Evolutionary conservation across 2,888 invertebrate genomes (phyloP), one percentile per base, ranked within the genome.

Genomic region (Catocala fraxini): DNA sequence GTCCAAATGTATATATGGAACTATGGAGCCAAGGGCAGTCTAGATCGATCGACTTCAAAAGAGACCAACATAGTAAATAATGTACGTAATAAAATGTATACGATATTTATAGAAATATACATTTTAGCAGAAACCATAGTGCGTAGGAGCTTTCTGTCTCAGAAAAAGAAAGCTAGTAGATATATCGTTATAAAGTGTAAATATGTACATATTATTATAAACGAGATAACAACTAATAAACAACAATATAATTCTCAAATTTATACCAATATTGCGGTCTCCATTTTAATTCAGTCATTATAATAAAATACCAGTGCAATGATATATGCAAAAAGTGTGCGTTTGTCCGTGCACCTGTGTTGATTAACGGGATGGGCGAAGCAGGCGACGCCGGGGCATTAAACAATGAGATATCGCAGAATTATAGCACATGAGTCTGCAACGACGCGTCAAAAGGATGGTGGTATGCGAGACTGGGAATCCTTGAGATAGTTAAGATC

Each of bases 331-430:
- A 68, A 72, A 68, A 62, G 39, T 62, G 59, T 60, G 42, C 55
- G 58, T 59, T 64, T 56, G 63, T 60, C 54, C 53, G 49, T 59
- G 72, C 82, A 82, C 79, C 81, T 81, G 82, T 73, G 73, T 73
- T 79, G 75, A 76, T 78, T 77, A 77, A 75, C 61, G 65, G 64
- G 45, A 71, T 62, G 68, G 75, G 72, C 68, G 70, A 64, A 59
- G 63, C 70, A 65, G 59, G 65, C 75, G 79, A 73, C 60, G 71
- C 73, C 64, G 65, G 56, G 60, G 73, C 72, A 80, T 74, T 81
- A 80, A 82, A 83, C 83, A 79, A 80, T 80, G 77, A 59, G 83
- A 81, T 84, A 85, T 82, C 79, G 82, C 77, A 79, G 71, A 86
- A 81, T 83, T 87, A 86, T 85, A 82, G 81, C 83, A 72, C 74